Percentiles rank a stretch among this genome's conserved stretches.
Conservation (phyloP, 2,797 vertebrate genomes). For the Spinus pinus region DNA sequence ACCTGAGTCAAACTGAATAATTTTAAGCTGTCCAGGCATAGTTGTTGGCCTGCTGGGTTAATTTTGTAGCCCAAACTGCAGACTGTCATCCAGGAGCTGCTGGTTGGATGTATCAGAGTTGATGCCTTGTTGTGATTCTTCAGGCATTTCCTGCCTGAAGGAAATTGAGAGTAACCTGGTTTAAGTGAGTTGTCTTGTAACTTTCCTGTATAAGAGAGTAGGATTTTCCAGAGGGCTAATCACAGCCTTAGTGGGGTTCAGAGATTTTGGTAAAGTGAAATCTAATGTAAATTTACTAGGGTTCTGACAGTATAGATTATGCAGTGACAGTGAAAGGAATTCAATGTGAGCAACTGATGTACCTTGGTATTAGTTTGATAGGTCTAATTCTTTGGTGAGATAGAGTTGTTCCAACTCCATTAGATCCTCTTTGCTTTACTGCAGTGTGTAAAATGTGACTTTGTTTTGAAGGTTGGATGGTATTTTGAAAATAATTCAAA, state of each 20-base stretch:
- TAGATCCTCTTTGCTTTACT: not conserved
- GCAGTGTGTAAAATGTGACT: not conserved
- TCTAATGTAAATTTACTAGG: not conserved
- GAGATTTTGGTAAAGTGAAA: not conserved
- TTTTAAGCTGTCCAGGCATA: not conserved
- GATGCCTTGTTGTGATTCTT: not conserved
- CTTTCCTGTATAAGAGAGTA: not conserved
- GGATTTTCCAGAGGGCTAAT: not conserved
- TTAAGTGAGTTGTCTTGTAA: not conserved
- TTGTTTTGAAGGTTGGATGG: not conserved
- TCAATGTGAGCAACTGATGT: accelerated
- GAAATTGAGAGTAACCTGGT: not conserved
- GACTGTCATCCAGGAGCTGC: not conserved
- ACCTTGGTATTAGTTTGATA: not conserved
- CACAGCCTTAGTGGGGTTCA: not conserved
- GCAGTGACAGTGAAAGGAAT: not conserved
- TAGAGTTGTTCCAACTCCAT: not conserved
- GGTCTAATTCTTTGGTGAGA: not conserved
- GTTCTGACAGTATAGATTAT: not conserved
- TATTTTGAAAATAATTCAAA: not conserved
- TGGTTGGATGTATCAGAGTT: not conserved
- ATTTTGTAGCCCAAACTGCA: not conserved
- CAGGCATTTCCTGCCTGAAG: not conserved
- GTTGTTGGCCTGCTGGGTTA: not conserved
- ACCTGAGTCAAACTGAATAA: not conserved